Conservation (phyloP, 2,888 invertebrate genomes). For the Sphinx pinastri region DNA sequence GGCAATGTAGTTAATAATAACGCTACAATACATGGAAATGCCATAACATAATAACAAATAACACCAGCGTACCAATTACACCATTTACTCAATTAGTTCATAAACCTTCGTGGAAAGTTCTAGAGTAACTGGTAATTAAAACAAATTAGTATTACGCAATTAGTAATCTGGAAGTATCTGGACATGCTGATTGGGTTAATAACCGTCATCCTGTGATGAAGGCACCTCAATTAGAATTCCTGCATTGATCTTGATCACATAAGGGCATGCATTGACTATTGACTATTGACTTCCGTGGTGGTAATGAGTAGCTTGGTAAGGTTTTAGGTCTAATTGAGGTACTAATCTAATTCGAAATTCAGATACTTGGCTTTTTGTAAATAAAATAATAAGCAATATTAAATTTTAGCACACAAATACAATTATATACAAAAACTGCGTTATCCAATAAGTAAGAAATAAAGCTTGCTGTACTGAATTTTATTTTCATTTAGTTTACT, state of each 20-base stretch:
- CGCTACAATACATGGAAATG: not conserved
- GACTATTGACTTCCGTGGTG: not conserved
- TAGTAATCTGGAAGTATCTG: slow-evolving; percentile 4
- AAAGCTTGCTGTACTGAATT: too few species aligned
- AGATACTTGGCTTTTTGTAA: too few species aligned
- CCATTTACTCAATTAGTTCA: not conserved
- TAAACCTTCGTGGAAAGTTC: not conserved
- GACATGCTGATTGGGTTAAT: slow-evolving; percentile 2
- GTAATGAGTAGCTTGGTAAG: not conserved
- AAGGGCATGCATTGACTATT: not conserved
- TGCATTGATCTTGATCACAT: slow-evolving; percentile 12
- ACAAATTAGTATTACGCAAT: slow-evolving; percentile 7
- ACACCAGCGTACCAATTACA: too few species aligned
- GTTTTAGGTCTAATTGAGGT: not conserved
- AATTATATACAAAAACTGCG: too few species aligned
- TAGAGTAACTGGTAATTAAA: not conserved
- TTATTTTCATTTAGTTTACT: too few species aligned
- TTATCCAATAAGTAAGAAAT: too few species aligned
- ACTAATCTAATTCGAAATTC: not conserved
- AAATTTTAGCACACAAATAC: too few species aligned
- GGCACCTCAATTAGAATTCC: slow-evolving; percentile 3
- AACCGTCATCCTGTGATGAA: not conserved
- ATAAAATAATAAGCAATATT: too few species aligned
- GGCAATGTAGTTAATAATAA: not conserved
- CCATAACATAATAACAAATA: too few species aligned